These are phyloP conservation scores for Typhlichthys subterraneus DNA, from an alignment of 2,797 vertebrate species.

Conservation along the genomic window DNA sequence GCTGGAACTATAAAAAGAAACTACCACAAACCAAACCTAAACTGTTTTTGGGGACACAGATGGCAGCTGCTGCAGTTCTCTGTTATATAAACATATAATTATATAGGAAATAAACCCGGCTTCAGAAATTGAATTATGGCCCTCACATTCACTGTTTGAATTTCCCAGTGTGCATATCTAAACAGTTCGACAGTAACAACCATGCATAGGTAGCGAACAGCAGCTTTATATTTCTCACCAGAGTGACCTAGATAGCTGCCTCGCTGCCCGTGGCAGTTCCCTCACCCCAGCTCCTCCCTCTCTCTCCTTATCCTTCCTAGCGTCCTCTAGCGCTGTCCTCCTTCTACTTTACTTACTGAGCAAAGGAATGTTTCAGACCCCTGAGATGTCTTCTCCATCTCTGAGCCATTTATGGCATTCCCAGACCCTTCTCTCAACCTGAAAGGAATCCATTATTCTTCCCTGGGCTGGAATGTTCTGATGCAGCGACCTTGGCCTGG, in stretches of 20 bases:
- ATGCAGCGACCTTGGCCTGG: conserved; percentile 20
- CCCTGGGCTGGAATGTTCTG: conserved; percentile 36
- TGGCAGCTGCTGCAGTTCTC: neutral
- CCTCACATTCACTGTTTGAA: too few relatives aligned
- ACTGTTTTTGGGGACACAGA: too few relatives aligned
- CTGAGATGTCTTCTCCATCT: conserved; percentile 59
- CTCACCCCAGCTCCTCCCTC: conserved; percentile 9
- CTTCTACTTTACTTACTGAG: neutral
- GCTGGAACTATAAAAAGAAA: neutral
- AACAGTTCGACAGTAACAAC: neutral
- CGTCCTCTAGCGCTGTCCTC: neutral
- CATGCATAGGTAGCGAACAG: conserved; percentile 27
- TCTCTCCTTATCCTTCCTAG: neutral
- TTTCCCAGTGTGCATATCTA: neutral
- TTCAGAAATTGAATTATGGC: conserved; percentile 7
- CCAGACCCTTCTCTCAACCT: conserved; percentile 54
- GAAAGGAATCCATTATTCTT: conserved; percentile 74
- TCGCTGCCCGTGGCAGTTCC: conserved; percentile 11
- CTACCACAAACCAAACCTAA: too few relatives aligned
- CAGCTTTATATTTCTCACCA: conserved; percentile 20
- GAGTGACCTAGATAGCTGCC: conserved; percentile 47
- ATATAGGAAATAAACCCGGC: neutral
- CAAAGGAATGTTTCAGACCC: conserved; percentile 62
- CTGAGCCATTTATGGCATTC: conserved; percentile 63
- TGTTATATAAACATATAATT: neutral